Conservation (phyloP, 2,797 vertebrate genomes). For the Trachops cirrhosus region DNA sequence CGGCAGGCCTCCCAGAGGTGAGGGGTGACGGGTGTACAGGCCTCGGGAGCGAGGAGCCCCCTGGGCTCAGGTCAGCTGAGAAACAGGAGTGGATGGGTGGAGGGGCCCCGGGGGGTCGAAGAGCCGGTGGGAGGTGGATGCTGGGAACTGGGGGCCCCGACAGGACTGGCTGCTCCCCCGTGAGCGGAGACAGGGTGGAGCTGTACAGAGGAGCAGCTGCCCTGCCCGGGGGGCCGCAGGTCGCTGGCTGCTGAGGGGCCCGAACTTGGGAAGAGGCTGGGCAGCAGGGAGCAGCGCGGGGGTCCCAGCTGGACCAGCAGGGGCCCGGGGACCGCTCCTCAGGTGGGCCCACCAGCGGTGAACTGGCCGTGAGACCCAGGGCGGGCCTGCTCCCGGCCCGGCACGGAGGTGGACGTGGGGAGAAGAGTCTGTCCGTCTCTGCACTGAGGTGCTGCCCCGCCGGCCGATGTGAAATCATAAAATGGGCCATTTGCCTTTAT, state of each 20-base stretch:
- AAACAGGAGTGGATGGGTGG: accelerated
- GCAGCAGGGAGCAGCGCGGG: too few species aligned
- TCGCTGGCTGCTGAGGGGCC: not conserved
- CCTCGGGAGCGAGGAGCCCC: accelerated
- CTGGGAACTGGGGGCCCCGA: accelerated
- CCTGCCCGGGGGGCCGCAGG: not conserved
- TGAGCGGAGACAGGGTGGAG: accelerated
- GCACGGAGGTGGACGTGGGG: not conserved
- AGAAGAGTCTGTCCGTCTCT: slow-evolving; percentile 56
- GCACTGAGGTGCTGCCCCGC: not conserved
- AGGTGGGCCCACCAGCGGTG: accelerated
- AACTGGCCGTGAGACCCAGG: slow-evolving; percentile 55
- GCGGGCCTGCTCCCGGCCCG: slow-evolving; percentile 38
- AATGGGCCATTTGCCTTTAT: slow-evolving; percentile 79
- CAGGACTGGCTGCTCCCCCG: too few species aligned
- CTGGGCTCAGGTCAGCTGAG: not conserved
- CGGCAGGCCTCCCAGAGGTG: too few species aligned
- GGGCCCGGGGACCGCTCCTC: accelerated
- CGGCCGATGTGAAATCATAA: slow-evolving; percentile 64
- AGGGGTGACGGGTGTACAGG: too few species aligned
- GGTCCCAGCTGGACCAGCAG: accelerated
- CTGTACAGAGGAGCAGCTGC: accelerated
- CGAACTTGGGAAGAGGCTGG: accelerated
- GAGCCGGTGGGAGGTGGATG: accelerated
- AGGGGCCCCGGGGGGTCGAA: accelerated